These are phyloP conservation scores for Felis catus DNA, from an alignment of 2,113 vertebrate genomes.

Conservation along the genomic window F.catus_Fca126_mat1.0 CM031421.1:13022501-13023000, in stretches of 20 bases:
- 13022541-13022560: background rate
- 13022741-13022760: background rate
- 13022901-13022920: background rate
- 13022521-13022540: background rate
- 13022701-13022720: background rate
- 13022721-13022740: background rate
- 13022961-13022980: slow-evolving; percentile 57
- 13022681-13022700: background rate
- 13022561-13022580: background rate
- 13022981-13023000: slow-evolving; percentile 22
- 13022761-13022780: background rate
- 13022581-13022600: background rate
- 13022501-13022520: background rate
- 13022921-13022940: slow-evolving; percentile 15
- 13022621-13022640: background rate
- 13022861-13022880: background rate
- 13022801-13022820: background rate
- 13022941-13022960: slow-evolving; percentile 43
- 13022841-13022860: background rate
- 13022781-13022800: background rate
- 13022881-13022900: background rate
- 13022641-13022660: background rate
- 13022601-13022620: background rate
- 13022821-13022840: no score
- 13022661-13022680: background rate